phyloP scores from a whole-genome alignment of 2,797 vertebrate genomes.

The Vultur gryphus region DNA sequence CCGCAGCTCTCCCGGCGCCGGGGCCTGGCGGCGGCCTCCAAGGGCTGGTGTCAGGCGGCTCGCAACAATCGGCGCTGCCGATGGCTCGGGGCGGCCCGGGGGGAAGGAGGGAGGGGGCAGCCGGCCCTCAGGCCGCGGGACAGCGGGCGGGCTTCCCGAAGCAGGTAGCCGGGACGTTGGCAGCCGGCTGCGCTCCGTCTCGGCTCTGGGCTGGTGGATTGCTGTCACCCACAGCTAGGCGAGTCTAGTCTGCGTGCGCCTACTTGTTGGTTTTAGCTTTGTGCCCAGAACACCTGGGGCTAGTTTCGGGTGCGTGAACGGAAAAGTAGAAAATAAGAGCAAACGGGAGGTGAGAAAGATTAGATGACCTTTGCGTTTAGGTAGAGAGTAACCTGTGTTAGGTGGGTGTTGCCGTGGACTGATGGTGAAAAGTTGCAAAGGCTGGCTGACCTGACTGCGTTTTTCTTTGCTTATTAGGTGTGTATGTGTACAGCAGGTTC shows the following conservation, averaged over 20 bases:
- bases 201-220: too few species aligned
- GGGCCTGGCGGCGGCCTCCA: background rate
- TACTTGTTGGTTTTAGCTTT: too few species aligned
- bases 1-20: background rate
- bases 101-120: too few species aligned
- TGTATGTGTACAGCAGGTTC: rapidly evolving
- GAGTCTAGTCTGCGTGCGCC: too few species aligned
- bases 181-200: too few species aligned
- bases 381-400: rapidly evolving
- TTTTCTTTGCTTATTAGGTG: rapidly evolving
- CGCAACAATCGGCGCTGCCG: background rate
- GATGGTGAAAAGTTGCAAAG: rapidly evolving
- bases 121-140: too few species aligned
- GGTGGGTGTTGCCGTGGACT: rapidly evolving
- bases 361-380: background rate
- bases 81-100: background rate
- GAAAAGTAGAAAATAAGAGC: rapidly evolving
- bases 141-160: too few species aligned
- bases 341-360: rapidly evolving
- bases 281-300: rapidly evolving
- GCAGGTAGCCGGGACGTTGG: too few species aligned
- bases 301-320: rapidly evolving
- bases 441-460: rapidly evolving
- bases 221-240: too few species aligned
- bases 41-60: background rate